Percentiles rank a stretch among this genome's conserved stretches.
Evolutionary conservation across 2,888 invertebrate genomes (phyloP).

Genomic region (Hylaea fasciaria): DNA sequence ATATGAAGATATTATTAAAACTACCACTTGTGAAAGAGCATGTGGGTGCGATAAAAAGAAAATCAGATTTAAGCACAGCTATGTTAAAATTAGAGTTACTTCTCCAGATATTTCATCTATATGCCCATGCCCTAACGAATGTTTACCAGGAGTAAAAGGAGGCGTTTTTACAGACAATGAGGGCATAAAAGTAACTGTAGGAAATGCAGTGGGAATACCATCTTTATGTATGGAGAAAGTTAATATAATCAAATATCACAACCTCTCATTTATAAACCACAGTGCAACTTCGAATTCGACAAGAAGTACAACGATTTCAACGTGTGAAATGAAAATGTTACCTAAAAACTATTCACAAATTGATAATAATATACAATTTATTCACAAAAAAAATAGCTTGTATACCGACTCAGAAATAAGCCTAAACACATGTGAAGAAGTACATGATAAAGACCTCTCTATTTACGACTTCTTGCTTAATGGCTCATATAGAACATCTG

Average conservation of each 20-base stretch:
- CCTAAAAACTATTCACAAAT: conserved; percentile 2
- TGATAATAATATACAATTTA: conserved; percentile 18
- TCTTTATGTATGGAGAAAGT: conserved; percentile 46
- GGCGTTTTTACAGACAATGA: conserved; percentile 67
- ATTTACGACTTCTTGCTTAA: conserved; percentile 1
- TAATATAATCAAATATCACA: conserved; percentile 14
- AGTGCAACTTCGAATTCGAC: conserved; percentile 17
- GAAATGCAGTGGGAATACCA: conserved; percentile 57
- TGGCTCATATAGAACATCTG: conserved; percentile 6
- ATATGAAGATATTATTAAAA: conserved; percentile 63
- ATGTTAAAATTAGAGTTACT: conserved; percentile 69
- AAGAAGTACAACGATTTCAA: not conserved
- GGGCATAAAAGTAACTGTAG: conserved; percentile 70
- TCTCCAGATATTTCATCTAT: conserved; percentile 70
- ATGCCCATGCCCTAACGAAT: conserved; percentile 67
- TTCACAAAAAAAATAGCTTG: conserved; percentile 2
- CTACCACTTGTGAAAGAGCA: conserved; percentile 64
- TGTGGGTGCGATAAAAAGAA: conserved; percentile 73
- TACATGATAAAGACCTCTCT: not conserved
- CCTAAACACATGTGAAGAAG: conserved; percentile 3
- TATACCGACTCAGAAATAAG: conserved; percentile 25
- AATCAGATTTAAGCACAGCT: conserved; percentile 72
- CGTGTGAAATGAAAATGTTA: conserved; percentile 1
- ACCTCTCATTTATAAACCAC: conserved; percentile 14
- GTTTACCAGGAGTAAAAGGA: conserved; percentile 63